phyloP scores from a whole-genome alignment of 2,888 invertebrate species.

The Habrosyne pyritoides region DNA sequence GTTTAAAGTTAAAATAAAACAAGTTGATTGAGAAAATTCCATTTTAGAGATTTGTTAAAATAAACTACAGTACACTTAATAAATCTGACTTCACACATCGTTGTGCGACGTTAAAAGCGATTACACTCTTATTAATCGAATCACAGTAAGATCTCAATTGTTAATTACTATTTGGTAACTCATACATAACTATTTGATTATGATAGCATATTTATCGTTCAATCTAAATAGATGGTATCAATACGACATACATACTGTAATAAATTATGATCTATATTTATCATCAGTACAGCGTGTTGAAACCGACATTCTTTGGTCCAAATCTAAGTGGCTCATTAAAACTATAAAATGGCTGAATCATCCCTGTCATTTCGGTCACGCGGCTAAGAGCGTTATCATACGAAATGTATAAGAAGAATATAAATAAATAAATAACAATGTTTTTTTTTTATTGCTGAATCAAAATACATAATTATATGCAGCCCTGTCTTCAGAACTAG shows the following conservation, averaged over 20 bases:
- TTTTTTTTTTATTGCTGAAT: too few species aligned
- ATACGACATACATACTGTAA: background rate
- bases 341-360: constrained; percentile 47
- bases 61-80: too few species aligned
- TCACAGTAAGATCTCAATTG: background rate
- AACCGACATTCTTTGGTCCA: constrained; percentile 20
- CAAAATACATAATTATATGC: too few species aligned
- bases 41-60: too few species aligned
- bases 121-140: too few species aligned
- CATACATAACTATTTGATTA: background rate
- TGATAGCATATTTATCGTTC: background rate
- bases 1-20: too few species aligned
- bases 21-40: too few species aligned
- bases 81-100: too few species aligned
- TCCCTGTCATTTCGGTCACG: constrained; percentile 41
- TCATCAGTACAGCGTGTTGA: constrained; percentile 14
- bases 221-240: background rate
- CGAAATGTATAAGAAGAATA: background rate
- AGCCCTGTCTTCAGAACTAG: too few species aligned
- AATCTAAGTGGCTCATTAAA: constrained; percentile 35
- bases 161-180: background rate
- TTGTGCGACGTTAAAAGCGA: too few species aligned
- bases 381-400: constrained; percentile 22
- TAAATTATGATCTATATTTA: background rate
- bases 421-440: too few species aligned